These are phyloP conservation scores for Pasiphila rectangulata DNA, from an alignment of 2,888 invertebrate species.

Conservation along the genomic window DNA sequence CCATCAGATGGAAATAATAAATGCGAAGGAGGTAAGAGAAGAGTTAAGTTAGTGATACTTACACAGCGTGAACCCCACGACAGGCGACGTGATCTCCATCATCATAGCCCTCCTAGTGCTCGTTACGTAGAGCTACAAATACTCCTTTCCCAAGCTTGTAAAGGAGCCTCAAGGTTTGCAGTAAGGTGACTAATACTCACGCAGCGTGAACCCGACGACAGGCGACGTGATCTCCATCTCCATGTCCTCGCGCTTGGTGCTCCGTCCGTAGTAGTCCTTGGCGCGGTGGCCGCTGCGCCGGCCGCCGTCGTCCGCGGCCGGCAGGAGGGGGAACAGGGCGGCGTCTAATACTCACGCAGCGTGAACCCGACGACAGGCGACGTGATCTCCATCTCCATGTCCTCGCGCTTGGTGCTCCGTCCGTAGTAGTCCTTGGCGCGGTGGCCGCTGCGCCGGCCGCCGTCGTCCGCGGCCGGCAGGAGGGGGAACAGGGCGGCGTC, in stretches of 20 bases:
- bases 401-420: constrained; percentile 65
- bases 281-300: too few relatives aligned
- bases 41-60: too few relatives aligned
- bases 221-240: constrained; percentile 19
- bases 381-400: constrained; percentile 33
- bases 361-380: constrained; percentile 17
- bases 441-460: too few relatives aligned
- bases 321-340: constrained; percentile 85
- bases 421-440: constrained; percentile 77
- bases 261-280: constrained; percentile 73
- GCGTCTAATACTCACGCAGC: constrained; percentile 78
- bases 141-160: constrained; percentile 65
- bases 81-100: constrained; percentile 19
- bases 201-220: constrained; percentile 3
- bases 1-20: too few relatives aligned
- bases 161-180: constrained; percentile 87
- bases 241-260: constrained; percentile 62
- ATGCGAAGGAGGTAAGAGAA: too few relatives aligned
- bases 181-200: constrained; percentile 83
- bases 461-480: constrained; percentile 53
- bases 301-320: constrained; percentile 46
- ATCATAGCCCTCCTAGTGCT: constrained; percentile 61
- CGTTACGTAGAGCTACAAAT: constrained; percentile 69
- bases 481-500: constrained; percentile 88
- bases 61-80: constrained; percentile 6